These are phyloP conservation scores for Acipenser ruthenus DNA, from an alignment of 2,797 vertebrate genomes.

Conservation along the genomic window DNA sequence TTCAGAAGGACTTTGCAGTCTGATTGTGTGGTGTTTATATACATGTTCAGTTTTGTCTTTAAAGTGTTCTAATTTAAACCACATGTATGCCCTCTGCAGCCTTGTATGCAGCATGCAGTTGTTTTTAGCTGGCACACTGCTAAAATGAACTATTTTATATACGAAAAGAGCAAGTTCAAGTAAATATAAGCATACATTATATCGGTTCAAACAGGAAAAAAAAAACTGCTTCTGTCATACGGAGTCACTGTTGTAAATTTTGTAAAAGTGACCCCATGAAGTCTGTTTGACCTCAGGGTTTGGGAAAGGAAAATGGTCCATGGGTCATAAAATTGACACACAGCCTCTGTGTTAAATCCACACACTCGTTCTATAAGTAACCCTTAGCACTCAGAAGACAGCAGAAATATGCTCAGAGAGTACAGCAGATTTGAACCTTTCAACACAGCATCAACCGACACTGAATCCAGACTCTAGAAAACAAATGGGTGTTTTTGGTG, in stretches of 20 bases:
- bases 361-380: slow-evolving; percentile 24
- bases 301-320: slow-evolving; percentile 40
- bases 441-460: slow-evolving; percentile 23
- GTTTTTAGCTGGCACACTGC: too few species aligned
- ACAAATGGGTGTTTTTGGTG: neutral
- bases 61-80: too few species aligned
- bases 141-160: too few species aligned
- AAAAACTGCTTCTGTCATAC: too few species aligned
- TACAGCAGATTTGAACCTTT: slow-evolving; percentile 19
- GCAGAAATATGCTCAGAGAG: slow-evolving; percentile 21
- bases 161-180: too few species aligned
- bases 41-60: too few species aligned
- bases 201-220: too few species aligned
- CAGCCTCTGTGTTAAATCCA: slow-evolving; percentile 39
- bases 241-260: slow-evolving; percentile 34
- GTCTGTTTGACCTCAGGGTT: slow-evolving; percentile 42
- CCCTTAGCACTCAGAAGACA: slow-evolving; percentile 19
- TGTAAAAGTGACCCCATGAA: slow-evolving; percentile 46
- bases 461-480: slow-evolving; percentile 21
- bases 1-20: too few species aligned
- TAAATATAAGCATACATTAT: too few species aligned
- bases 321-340: slow-evolving; percentile 49
- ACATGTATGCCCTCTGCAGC: too few species aligned
- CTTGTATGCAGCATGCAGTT: too few species aligned
- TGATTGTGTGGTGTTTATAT: too few species aligned